Evolutionary conservation across 2,888 invertebrate species (phyloP).

Genomic region (Yponomeuta sedellus): DNA sequence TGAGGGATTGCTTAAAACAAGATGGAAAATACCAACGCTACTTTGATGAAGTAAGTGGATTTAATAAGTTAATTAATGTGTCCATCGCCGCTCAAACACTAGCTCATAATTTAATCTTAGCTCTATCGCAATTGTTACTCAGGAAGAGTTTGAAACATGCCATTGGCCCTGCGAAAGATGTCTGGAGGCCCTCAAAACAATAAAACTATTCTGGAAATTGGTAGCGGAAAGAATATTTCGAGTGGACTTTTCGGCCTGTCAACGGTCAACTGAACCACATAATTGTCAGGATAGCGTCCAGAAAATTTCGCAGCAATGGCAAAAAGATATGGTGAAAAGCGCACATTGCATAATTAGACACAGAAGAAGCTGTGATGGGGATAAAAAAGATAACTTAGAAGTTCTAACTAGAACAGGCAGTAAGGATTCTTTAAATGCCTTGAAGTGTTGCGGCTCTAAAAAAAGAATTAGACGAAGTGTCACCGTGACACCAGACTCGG

Average conservation of each 20-base stretch:
- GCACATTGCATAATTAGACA: constrained; percentile 16
- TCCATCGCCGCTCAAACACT: neutral
- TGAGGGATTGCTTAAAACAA: constrained; percentile 50
- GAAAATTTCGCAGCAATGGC: constrained; percentile 48
- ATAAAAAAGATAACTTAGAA: neutral
- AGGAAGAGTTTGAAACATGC: constrained; percentile 64
- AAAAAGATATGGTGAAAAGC: constrained; percentile 51
- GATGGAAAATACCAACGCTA: constrained; percentile 48
- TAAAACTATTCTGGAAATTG: constrained; percentile 66
- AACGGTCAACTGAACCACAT: constrained; percentile 25
- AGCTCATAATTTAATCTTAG: neutral
- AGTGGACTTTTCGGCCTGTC: constrained; percentile 36
- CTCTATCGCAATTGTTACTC: neutral
- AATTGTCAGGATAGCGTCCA: constrained; percentile 34
- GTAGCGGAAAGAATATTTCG: constrained; percentile 55
- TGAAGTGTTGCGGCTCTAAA: neutral
- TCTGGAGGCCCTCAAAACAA: constrained; percentile 56
- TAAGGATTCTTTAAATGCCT: neutral
- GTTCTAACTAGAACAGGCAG: neutral
- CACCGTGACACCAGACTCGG: neutral
- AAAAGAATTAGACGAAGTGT: neutral
- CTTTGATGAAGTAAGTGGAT: constrained; percentile 49
- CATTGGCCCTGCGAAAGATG: constrained; percentile 67
- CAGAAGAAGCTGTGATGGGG: neutral
- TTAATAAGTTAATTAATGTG: neutral